A percentile compares a stretch with the other conserved stretches of the same genome.
phyloP scores from a whole-genome alignment of 2,888 invertebrate genomes.

The Cephus nigrinus region DNA sequence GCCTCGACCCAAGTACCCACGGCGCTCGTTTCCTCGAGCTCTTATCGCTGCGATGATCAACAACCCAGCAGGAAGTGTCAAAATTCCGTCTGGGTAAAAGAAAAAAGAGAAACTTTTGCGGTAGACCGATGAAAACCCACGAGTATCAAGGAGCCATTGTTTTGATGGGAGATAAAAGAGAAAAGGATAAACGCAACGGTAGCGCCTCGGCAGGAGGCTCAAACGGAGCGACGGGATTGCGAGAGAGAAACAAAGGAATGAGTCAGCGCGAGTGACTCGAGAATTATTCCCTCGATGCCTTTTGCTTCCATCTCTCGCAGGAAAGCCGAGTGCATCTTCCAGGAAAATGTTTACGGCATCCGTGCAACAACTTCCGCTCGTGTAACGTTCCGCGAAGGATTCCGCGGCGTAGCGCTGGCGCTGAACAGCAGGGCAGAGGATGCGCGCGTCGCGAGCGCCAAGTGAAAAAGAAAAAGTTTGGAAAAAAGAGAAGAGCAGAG shows the following conservation, averaged over 20 bases:
- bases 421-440: neutral
- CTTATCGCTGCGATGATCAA: neutral
- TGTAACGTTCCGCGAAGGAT: neutral
- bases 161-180: neutral
- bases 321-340: neutral
- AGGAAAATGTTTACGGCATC: neutral
- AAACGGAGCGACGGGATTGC: neutral
- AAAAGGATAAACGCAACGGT: neutral
- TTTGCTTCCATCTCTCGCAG: neutral
- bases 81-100: neutral
- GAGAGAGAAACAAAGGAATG: neutral
- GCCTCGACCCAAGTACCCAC: neutral
- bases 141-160: neutral
- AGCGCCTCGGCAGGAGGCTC: neutral
- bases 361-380: neutral
- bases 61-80: neutral
- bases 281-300: neutral
- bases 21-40: neutral
- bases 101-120: neutral
- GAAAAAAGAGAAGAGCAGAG: neutral
- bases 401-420: neutral
- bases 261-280: neutral
- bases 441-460: neutral
- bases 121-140: neutral
- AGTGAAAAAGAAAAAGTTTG: neutral